Percentiles rank a stretch among this genome's conserved stretches.
Conservation (phyloP, 2,888 invertebrate genomes). For the Lordiphosa fenestrarum region DNA sequence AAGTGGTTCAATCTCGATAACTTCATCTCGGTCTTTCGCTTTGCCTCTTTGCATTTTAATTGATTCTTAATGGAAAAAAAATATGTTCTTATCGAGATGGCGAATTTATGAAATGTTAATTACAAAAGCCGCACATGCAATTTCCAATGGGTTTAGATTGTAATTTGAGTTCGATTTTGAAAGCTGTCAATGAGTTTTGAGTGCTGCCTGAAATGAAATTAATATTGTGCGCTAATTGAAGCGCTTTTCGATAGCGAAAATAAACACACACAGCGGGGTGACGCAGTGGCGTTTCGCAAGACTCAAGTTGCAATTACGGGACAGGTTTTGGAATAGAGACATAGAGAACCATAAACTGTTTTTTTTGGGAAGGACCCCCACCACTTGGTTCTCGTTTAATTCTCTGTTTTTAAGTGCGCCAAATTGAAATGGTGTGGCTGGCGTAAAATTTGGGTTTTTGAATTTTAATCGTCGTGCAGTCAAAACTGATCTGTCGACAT, state of each 20-base stretch:
- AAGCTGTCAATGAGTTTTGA: slow-evolving; percentile 61
- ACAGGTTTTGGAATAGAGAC: neutral
- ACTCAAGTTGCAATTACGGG: slow-evolving; percentile 19
- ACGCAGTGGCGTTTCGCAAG: slow-evolving; percentile 20
- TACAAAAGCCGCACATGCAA: slow-evolving; percentile 44
- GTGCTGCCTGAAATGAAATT: slow-evolving; percentile 30
- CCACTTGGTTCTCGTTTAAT: no score
- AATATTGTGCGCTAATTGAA: slow-evolving; percentile 51
- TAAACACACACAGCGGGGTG: slow-evolving; percentile 48
- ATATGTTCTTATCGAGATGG: slow-evolving; percentile 63
- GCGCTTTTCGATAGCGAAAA: slow-evolving; percentile 36
- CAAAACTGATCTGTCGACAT: no score
- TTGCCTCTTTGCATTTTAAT: slow-evolving; percentile 62
- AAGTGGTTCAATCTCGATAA: slow-evolving; percentile 74
- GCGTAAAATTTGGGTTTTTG: no score
- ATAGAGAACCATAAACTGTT: neutral
- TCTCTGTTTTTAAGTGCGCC: no score
- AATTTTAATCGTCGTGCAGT: no score
- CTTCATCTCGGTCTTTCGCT: slow-evolving; percentile 44
- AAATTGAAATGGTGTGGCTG: no score
- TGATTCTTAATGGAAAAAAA: slow-evolving; percentile 74
- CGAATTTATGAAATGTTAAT: slow-evolving; percentile 76
- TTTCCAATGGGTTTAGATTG: slow-evolving; percentile 38
- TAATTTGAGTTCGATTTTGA: slow-evolving; percentile 51
- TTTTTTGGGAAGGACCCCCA: no score